These are phyloP conservation scores for Fopius arisanus DNA, from an alignment of 1,140 invertebrate genomes.

Conservation along the genomic window DNA sequence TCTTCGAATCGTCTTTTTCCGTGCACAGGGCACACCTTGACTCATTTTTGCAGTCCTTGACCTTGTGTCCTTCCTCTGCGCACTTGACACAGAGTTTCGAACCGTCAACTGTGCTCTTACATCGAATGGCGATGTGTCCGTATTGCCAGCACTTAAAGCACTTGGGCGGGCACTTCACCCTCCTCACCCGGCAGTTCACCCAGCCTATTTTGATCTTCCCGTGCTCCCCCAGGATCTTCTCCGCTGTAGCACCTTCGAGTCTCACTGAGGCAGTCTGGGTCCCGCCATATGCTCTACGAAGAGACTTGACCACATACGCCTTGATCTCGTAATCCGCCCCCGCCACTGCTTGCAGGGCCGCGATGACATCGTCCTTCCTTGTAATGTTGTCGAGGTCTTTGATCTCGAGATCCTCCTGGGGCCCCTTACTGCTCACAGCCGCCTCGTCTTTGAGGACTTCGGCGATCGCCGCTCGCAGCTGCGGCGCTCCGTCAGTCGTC, in stretches of 20 bases:
- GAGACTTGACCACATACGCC: background rate
- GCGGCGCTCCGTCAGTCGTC: background rate
- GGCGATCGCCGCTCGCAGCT: background rate
- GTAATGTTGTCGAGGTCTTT: background rate
- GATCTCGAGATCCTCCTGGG: constrained; percentile 1
- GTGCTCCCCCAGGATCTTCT: no score
- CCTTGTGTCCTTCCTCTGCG: constrained; percentile 10
- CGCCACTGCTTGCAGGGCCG: background rate
- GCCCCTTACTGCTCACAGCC: background rate
- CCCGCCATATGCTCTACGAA: constrained; percentile 13
- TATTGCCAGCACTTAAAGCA: constrained; percentile 27
- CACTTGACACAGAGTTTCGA: constrained; percentile 19
- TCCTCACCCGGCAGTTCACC: constrained; percentile 13
- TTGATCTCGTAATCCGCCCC: background rate
- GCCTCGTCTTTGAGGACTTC: background rate
- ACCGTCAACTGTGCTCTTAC: constrained; percentile 3
- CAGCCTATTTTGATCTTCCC: constrained; percentile 21
- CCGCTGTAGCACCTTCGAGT: no score
- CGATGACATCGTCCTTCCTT: no score
- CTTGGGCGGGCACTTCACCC: background rate
- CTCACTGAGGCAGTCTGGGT: constrained; percentile 9
- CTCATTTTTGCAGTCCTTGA: background rate
- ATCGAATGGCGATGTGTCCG: background rate
- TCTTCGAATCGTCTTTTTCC: background rate
- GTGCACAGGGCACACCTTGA: background rate